Percentiles rank a stretch among this genome's conserved stretches.
Evolutionary conservation across 2,113 vertebrate genomes (phyloP).

Genomic region (Nesoenas mayeri): DNA sequence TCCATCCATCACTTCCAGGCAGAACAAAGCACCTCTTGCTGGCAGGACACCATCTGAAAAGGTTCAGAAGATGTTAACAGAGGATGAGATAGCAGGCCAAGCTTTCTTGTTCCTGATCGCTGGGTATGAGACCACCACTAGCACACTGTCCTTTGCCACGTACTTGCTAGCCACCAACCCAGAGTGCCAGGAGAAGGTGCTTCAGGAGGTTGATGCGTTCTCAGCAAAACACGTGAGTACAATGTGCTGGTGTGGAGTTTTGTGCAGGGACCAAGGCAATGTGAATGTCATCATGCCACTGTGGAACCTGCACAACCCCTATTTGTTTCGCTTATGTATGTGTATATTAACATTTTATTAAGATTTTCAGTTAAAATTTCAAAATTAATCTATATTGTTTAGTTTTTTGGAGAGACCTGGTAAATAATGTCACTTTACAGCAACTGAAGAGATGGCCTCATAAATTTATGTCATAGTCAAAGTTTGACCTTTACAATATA

Average conservation of each 20-base stretch:
- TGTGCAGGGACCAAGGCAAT: neutral
- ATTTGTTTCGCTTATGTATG: neutral
- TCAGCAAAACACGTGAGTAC: slow-evolving; percentile 83
- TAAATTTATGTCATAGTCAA: neutral
- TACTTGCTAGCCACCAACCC: slow-evolving; percentile 89
- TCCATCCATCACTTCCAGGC: slow-evolving; percentile 39
- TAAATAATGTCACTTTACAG: neutral
- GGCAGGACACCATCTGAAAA: neutral
- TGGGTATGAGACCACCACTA: slow-evolving; percentile 90
- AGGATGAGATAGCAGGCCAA: slow-evolving; percentile 91
- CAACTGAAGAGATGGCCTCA: neutral
- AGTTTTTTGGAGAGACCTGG: neutral
- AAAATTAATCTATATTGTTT: neutral
- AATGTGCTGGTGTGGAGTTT: neutral
- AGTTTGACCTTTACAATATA: neutral
- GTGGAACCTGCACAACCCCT: neutral
- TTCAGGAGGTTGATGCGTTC: slow-evolving; percentile 86
- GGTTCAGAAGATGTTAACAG: slow-evolving; percentile 73
- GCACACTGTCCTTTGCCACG: slow-evolving; percentile 84
- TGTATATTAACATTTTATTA: neutral
- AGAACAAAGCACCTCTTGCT: neutral
- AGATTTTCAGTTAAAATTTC: neutral
- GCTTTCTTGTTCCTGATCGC: slow-evolving; percentile 90
- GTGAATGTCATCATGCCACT: neutral
- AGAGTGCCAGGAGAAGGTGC: slow-evolving; percentile 82